Evolutionary conservation across 2,888 invertebrate genomes (phyloP).

Genomic region (Rhopalosiphum nymphaeae): DNA sequence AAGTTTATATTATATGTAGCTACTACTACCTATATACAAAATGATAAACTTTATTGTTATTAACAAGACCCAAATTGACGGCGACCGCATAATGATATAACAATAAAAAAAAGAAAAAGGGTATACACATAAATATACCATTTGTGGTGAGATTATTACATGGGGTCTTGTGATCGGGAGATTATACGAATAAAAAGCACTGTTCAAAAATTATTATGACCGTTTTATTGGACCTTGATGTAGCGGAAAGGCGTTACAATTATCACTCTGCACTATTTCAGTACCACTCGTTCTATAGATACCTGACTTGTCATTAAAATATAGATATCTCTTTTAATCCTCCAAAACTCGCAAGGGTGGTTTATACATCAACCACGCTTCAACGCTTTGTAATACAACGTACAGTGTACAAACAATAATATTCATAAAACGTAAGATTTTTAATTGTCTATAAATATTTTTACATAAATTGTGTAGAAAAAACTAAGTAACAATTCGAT

Average conservation of each 20-base stretch:
- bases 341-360: neutral
- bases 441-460: neutral
- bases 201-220: conserved; percentile 31
- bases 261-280: conserved; percentile 33
- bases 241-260: conserved; percentile 48
- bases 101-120: conserved; percentile 49
- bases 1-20: neutral
- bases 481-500: neutral
- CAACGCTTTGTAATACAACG: neutral
- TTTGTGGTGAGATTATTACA: conserved; percentile 43
- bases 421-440: neutral
- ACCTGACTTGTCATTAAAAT: neutral
- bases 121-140: conserved; percentile 33
- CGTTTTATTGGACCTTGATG: conserved; percentile 43
- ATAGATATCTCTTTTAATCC: conserved; percentile 34
- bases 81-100: conserved; percentile 10
- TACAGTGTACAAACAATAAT: neutral
- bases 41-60: conserved; percentile 50
- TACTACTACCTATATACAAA: neutral
- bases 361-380: neutral
- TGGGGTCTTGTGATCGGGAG: conserved; percentile 19
- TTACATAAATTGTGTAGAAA: neutral
- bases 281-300: conserved; percentile 13
- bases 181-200: neutral
- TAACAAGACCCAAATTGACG: neutral